Base-by-base conservation (phyloP, 2,888 invertebrate genomes). In the Netelia fuscicornis region DNA sequence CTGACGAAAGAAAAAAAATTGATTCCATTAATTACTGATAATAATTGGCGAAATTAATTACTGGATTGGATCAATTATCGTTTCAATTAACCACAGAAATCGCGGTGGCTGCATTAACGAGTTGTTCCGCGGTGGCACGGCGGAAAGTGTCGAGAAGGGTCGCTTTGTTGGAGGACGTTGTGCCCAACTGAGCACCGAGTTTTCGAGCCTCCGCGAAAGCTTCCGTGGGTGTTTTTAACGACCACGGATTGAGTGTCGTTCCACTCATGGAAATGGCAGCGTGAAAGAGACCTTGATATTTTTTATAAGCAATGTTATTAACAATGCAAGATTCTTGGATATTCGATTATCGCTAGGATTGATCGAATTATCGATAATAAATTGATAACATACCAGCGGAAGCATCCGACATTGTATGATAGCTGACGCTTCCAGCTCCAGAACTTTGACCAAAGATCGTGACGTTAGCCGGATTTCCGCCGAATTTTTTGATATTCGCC, bases 381-480 rank as follows among this genome's bases (percentile, higher is more conserved):
- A 6, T 6, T 6, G 37, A 37, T 5, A 37, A 37, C 6, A 8
- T 37, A 37, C 37, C 37, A 37, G 37, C 37, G 37, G 37, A 37
- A 37, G 37, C 37, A 5, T 37, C 37, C 5, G 37, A 37, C 37
- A 37, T 37, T 6, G 37, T 37, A 37, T 37, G 90, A 68, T 25
- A 71, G 64, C 89, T 87, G 6, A 89, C 89, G 2, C 87, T 72
- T 11, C 70, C 94, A 1, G 93, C 95, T 2, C 95, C 95, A 37
- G 95, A 95, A 89, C 95, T 95, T 5, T 95, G 90, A 17, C 95
- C 95, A 88, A 95, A 94, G 81, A 95, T 92, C 1, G 95, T 95
- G 0, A 95, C 94, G 90, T 94, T 94, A 1, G 94, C 90, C 2
- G 94, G 94, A 88, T 95, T 92, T 6, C 95, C 95, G 37, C 94